Percentiles rank a stretch among this genome's conserved stretches.
phyloP scores from a whole-genome alignment of 2,797 vertebrate genomes.

The Delichon dasypus region DNA sequence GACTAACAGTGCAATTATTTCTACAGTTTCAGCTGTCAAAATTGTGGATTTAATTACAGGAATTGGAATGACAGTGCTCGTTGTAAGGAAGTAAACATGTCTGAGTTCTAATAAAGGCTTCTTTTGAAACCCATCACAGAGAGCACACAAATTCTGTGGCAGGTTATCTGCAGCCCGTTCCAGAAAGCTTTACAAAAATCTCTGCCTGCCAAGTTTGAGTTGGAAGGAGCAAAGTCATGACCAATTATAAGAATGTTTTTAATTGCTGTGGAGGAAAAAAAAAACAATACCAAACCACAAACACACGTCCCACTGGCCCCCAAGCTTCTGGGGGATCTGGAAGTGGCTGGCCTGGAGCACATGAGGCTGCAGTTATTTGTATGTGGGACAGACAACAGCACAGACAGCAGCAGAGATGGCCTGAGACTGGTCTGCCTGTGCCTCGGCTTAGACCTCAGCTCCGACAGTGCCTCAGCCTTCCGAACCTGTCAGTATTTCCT shows the following conservation, averaged over 20 bases:
- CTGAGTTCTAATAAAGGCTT: slow-evolving; percentile 22
- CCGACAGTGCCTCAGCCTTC: not conserved
- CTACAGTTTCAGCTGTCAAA: slow-evolving; percentile 25
- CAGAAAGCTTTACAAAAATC: slow-evolving; percentile 31
- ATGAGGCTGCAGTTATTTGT: not conserved
- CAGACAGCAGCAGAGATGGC: not conserved
- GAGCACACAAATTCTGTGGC: not conserved
- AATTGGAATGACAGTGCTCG: slow-evolving; percentile 32
- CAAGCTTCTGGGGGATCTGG: not conserved
- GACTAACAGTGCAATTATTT: slow-evolving; percentile 30
- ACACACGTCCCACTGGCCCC: not conserved
- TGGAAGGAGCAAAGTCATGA: slow-evolving; percentile 26
- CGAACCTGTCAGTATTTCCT: not conserved
- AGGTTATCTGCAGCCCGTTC: slow-evolving; percentile 12
- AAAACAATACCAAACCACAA: not conserved
- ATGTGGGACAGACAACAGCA: not conserved
- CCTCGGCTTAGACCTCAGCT: not conserved
- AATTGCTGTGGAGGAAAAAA: slow-evolving; percentile 21
- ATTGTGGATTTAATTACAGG: slow-evolving; percentile 47
- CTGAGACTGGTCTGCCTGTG: not conserved
- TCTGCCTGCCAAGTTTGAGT: slow-evolving; percentile 5
- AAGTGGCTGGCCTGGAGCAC: not conserved
- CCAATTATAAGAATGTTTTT: slow-evolving; percentile 43
- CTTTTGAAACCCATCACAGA: slow-evolving; percentile 21
- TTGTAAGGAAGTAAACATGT: not conserved